These are phyloP conservation scores for Neria commutata DNA, from an alignment of 2,888 invertebrate species.

Conservation along the genomic window DNA sequence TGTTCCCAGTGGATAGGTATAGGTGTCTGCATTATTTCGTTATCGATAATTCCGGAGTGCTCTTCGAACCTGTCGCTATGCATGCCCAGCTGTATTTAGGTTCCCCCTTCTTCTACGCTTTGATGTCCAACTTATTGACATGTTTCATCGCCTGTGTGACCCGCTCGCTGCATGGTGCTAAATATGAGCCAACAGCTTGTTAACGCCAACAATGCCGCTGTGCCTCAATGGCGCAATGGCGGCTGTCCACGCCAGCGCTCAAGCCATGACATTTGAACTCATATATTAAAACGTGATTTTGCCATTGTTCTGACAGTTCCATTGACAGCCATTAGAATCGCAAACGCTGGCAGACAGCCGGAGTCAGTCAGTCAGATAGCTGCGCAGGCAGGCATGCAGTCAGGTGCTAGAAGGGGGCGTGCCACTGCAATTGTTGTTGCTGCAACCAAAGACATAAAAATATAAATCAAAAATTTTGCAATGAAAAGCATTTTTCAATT, in stretches of 20 bases:
- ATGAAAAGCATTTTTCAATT: background rate
- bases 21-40: too few species aligned
- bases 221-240: background rate
- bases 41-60: too few species aligned
- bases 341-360: background rate
- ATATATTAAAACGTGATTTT: background rate
- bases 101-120: too few species aligned
- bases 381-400: background rate
- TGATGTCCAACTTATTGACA: too few species aligned
- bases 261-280: constrained; percentile 10
- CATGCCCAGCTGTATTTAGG: too few species aligned
- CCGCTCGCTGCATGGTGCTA: too few species aligned
- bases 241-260: background rate
- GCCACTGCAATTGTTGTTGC: background rate
- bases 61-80: too few species aligned
- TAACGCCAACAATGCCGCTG: too few species aligned
- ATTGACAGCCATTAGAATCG: background rate
- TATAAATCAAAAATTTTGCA: constrained; percentile 41
- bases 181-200: too few species aligned
- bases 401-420: constrained; percentile 43
- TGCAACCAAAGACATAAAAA: constrained; percentile 33
- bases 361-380: too few species aligned
- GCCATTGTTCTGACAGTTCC: background rate
- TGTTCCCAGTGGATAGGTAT: too few species aligned
- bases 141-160: too few species aligned